phyloP scores from a whole-genome alignment of 2,888 invertebrate species.

The Mactromeris polynyma region DNA sequence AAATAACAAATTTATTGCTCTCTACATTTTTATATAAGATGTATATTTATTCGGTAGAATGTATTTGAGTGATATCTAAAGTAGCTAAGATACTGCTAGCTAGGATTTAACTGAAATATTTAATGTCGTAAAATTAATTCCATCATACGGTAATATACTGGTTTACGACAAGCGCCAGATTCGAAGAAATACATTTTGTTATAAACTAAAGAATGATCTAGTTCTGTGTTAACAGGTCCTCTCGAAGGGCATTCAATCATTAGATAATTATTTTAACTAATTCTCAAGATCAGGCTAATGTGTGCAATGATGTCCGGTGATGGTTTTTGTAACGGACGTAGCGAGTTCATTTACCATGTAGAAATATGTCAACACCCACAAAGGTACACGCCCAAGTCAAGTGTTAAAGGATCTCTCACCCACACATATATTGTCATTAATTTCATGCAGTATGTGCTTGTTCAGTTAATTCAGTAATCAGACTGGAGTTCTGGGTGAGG shows the following conservation, averaged over 20 bases:
- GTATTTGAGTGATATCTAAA: no score
- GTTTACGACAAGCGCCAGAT: slow-evolving; percentile 41
- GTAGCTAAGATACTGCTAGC: no score
- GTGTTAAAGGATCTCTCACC: no score
- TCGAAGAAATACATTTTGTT: slow-evolving; percentile 28
- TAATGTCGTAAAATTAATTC: slow-evolving; percentile 1
- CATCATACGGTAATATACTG: not conserved
- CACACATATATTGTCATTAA: no score
- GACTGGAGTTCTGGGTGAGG: no score
- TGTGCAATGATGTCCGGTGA: slow-evolving; percentile 29
- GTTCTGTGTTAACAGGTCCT: not conserved
- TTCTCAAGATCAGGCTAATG: not conserved
- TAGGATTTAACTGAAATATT: no score
- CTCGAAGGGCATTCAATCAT: not conserved
- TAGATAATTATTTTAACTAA: not conserved
- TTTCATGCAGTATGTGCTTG: no score
- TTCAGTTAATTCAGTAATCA: no score
- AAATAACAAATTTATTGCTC: no score
- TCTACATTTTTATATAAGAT: no score
- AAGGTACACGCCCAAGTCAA: slow-evolving; percentile 62
- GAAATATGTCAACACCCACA: slow-evolving; percentile 79
- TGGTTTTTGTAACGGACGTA: not conserved
- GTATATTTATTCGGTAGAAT: no score
- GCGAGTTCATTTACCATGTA: slow-evolving; percentile 68
- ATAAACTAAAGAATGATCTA: not conserved